These are phyloP conservation scores for Drosophila burlai DNA, from an alignment of 1,140 invertebrate species.

Conservation along the genomic window DNA sequence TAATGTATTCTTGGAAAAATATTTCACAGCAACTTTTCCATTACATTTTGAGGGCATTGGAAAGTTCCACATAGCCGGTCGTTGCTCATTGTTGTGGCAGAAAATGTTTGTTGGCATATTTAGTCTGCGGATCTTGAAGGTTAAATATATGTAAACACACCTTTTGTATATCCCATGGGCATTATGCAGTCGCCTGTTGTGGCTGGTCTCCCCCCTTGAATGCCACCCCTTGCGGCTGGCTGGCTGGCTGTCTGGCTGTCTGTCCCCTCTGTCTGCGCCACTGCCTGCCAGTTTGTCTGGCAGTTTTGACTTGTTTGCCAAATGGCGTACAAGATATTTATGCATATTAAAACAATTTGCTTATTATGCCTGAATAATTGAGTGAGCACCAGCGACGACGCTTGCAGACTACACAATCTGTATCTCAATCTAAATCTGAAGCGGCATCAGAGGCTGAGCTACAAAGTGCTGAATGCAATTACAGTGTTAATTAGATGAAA, in stretches of 20 bases:
- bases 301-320: constrained; percentile 82
- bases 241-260: not conserved
- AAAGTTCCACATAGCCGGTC: not conserved
- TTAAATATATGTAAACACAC: constrained; percentile 83
- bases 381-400: constrained; percentile 58
- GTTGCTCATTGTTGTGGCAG: constrained; percentile 17
- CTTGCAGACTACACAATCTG: constrained; percentile 31
- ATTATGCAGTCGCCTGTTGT: constrained; percentile 55
- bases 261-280: constrained; percentile 19
- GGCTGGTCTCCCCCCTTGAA: constrained; percentile 6
- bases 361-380: constrained; percentile 84
- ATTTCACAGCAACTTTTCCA: not conserved
- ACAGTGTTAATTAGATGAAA: constrained; percentile 4
- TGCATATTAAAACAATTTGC: constrained; percentile 84
- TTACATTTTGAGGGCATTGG: constrained; percentile 41
- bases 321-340: constrained; percentile 84
- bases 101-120: constrained; percentile 75
- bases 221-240: not conserved
- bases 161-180: constrained; percentile 64
- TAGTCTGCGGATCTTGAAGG: constrained; percentile 77
- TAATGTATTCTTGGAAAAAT: not conserved
- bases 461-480: constrained; percentile 20
- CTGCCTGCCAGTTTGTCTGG: constrained; percentile 72
- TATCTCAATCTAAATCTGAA: constrained; percentile 50
- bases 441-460: constrained; percentile 4